A percentile compares a stretch with the other conserved stretches of the same genome.
Evolutionary conservation across 2,797 vertebrate species (phyloP).

Genomic region (Poecilia velifera): DNA sequence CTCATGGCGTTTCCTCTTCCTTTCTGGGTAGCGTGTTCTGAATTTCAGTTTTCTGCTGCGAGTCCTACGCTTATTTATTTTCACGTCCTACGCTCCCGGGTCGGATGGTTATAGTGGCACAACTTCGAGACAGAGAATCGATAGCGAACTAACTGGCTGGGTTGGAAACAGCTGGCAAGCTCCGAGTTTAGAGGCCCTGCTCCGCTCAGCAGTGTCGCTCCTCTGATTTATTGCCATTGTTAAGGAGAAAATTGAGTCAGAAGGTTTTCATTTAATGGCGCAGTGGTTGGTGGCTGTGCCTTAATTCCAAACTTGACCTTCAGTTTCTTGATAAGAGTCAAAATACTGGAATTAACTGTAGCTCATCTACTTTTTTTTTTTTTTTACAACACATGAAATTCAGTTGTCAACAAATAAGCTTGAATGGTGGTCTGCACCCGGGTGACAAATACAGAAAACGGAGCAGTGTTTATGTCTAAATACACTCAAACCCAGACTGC

Average conservation of each 20-base stretch:
- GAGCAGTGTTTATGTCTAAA: slow-evolving; percentile 1
- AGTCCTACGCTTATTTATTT: slow-evolving; percentile 33
- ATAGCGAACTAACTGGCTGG: slow-evolving; percentile 68
- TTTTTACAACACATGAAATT: slow-evolving; percentile 4
- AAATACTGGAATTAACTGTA: slow-evolving; percentile 47
- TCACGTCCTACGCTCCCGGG: slow-evolving; percentile 52
- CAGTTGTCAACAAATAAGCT: slow-evolving; percentile 6
- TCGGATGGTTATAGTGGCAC: slow-evolving; percentile 64
- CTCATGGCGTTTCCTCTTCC: slow-evolving; percentile 12
- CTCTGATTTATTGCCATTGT: slow-evolving; percentile 76
- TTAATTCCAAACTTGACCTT: slow-evolving; percentile 69
- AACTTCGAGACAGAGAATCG: slow-evolving; percentile 69
- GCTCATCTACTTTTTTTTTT: slow-evolving; percentile 33
- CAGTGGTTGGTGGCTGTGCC: slow-evolving; percentile 46
- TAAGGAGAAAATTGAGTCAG: slow-evolving; percentile 76
- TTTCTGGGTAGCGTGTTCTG: slow-evolving; percentile 18
- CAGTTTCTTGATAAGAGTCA: slow-evolving; percentile 57
- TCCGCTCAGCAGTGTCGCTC: slow-evolving; percentile 50
- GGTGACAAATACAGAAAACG: not conserved
- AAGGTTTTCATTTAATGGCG: slow-evolving; percentile 76
- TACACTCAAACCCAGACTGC: not conserved
- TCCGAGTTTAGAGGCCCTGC: slow-evolving; percentile 41
- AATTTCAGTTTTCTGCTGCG: slow-evolving; percentile 38
- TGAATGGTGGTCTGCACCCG: not conserved
- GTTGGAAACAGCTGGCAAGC: slow-evolving; percentile 54